These are phyloP conservation scores for Pleuronectes platessa DNA, from an alignment of 2,113 vertebrate genomes.

Conservation along the genomic window DNA sequence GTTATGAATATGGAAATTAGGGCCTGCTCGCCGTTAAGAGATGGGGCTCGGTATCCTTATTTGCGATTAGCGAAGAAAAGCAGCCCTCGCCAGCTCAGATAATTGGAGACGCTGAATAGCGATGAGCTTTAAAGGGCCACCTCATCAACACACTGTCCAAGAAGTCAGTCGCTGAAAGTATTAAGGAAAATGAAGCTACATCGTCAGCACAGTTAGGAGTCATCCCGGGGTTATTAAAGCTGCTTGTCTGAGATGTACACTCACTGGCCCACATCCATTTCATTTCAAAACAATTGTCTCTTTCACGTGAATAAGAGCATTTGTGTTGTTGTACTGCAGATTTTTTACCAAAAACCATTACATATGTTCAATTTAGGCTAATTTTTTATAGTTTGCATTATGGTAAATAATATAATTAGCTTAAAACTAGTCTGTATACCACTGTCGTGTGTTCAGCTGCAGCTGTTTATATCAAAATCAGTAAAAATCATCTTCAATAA, in stretches of 20 bases:
- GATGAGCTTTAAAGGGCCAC: constrained; percentile 85
- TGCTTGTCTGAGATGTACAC: constrained; percentile 16
- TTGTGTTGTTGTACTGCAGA: constrained; percentile 8
- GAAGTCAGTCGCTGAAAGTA: constrained; percentile 78
- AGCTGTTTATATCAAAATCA: not conserved
- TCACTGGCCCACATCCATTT: not conserved
- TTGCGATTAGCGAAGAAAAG: constrained; percentile 88
- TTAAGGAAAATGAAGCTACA: constrained; percentile 80
- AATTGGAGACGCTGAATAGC: constrained; percentile 90
- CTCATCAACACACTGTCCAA: constrained; percentile 78
- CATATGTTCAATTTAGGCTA: not conserved
- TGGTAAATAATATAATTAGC: not conserved
- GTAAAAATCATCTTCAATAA: not conserved
- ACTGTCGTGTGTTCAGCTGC: not conserved
- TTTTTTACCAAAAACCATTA: not conserved
- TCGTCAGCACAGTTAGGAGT: constrained; percentile 79
- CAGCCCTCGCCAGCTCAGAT: constrained; percentile 85
- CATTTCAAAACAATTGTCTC: constrained; percentile 1
- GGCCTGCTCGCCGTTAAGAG: constrained; percentile 82
- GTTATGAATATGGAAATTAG: constrained; percentile 93
- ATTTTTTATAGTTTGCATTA: not conserved
- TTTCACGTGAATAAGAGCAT: not conserved
- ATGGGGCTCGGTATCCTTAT: constrained; percentile 88
- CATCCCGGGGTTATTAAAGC: constrained; percentile 48
- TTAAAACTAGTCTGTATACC: not conserved